Evolutionary conservation across 2,888 invertebrate genomes (phyloP).

Genomic region (Sesamia inferens): DNA sequence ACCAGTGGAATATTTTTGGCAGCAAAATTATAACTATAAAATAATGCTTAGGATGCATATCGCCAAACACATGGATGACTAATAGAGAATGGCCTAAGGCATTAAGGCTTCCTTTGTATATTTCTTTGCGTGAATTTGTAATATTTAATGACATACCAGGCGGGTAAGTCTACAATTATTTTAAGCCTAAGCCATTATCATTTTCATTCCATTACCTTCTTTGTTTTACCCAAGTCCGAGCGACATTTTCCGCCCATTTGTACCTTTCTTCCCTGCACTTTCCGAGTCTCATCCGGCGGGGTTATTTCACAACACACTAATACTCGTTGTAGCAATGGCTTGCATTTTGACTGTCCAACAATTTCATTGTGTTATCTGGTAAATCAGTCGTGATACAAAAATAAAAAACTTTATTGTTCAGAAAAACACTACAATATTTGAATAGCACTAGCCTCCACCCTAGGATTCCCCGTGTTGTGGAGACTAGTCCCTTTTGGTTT

Average conservation of each 20-base stretch:
- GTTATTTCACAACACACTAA: neutral
- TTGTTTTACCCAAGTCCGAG: neutral
- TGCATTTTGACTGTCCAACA: neutral
- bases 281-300: neutral
- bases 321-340: neutral
- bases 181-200: neutral
- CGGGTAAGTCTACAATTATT: neutral
- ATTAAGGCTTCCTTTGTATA: no score
- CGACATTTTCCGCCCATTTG: neutral
- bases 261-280: neutral
- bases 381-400: no score
- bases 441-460: no score
- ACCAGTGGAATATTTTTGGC: slow-evolving; percentile 32
- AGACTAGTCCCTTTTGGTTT: no score
- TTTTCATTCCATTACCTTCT: neutral
- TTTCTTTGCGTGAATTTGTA: neutral
- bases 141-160: neutral
- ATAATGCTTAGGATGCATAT: slow-evolving; percentile 17
- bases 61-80: neutral
- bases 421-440: no score
- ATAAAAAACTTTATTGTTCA: no score
- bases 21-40: slow-evolving; percentile 17
- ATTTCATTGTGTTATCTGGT: neutral
- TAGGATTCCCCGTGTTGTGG: no score
- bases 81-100: no score